Conservation (phyloP, 2,113 vertebrate genomes). For the Pardalotus punctatus region DNA sequence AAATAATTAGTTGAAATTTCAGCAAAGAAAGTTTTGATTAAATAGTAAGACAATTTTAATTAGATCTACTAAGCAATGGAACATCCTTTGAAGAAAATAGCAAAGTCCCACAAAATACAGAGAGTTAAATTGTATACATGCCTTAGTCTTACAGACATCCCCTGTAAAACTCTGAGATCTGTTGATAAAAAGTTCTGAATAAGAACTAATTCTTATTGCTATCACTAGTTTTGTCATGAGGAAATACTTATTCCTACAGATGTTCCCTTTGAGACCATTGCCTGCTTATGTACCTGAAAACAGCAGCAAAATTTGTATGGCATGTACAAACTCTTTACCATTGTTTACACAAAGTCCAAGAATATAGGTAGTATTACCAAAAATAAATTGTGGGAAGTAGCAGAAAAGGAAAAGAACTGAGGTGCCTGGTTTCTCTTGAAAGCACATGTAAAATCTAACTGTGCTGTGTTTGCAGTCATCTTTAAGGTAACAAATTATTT, state of each 20-base stretch:
- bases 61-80: background rate
- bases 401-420: background rate
- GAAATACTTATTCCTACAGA: background rate
- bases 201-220: background rate
- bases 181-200: background rate
- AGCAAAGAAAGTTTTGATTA: constrained; percentile 6
- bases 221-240: background rate
- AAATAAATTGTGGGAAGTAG: background rate
- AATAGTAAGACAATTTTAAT: background rate
- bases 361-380: background rate
- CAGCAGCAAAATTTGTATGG: background rate
- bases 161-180: background rate
- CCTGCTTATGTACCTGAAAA: background rate
- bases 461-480: background rate
- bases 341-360: background rate
- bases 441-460: background rate
- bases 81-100: background rate
- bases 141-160: background rate
- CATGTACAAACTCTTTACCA: background rate
- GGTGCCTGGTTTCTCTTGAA: background rate
- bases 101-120: background rate
- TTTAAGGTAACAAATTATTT: background rate
- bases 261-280: background rate
- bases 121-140: background rate
- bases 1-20: constrained; percentile 6